Evolutionary conservation across 2,113 vertebrate species (phyloP), one percentile per base, ranked within the genome.

Genomic region (Channa argus): DNA sequence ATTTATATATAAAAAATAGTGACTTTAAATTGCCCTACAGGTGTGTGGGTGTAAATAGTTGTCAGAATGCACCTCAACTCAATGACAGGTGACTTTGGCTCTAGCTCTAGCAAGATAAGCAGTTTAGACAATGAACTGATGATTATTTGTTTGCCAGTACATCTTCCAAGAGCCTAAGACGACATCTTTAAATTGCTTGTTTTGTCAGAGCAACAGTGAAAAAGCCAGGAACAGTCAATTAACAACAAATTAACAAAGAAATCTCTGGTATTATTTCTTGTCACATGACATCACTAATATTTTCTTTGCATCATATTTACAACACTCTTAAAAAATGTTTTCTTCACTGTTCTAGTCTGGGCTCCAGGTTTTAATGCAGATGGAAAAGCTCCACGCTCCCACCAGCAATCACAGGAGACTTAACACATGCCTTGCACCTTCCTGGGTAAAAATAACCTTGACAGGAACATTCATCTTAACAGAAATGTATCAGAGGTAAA

Each of bases 371-470:
- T 71, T 64, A 73, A 61, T 15, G 76, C 76, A 82, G 83, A 68
- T 75, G 70, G 60, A 84, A 72, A 70, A 63, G 66, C 76, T 70
- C 34, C 6, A 8, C 47, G 71, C 70, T 80, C 58, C 36, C 80
- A 77, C 15, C 68, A 68, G 74, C 58, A 84, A 56, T 77, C 66
- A 3, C 77, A 75, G 69, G 86, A 84, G 78, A 79, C 68, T 60
- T 47, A 84, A 80, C 80, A 80, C 84, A 80, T 34, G 71, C 74
- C 77, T 91, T 80, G 87, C 89, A 77, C 55, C 54, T 86, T 72
- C 71, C 51, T 55, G 74, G 79, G 69, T 86, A 91, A 92, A 93
- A 93, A 93, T 90, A 91, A 88, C 82, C 75, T 60, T 54, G 78
- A 83, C 82, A 85, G 84, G 77, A 85, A 82, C 88, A 89, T 87